phyloP scores from a whole-genome alignment of 2,888 invertebrate species.

The Lasioglossum villosulum region DNA sequence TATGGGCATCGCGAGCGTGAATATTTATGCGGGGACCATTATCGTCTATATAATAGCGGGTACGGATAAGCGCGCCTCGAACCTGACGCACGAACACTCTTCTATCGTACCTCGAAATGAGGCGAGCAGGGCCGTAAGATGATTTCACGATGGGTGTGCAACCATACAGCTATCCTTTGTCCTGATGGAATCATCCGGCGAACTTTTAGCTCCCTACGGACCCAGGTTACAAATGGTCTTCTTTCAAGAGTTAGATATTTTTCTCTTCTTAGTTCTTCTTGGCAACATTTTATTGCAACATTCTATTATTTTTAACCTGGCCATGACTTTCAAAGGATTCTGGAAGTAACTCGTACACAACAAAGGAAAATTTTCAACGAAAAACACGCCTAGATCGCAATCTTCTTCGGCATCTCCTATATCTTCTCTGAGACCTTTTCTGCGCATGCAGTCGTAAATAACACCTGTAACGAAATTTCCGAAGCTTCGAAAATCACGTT shows the following conservation, averaged over 20 bases:
- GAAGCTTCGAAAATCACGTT: constrained; percentile 1
- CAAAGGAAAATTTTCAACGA: neutral
- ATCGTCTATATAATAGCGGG: constrained; percentile 82
- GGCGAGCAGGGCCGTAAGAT: constrained; percentile 59
- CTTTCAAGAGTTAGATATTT: too few relatives aligned
- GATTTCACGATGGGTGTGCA: neutral
- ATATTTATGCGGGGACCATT: constrained; percentile 83
- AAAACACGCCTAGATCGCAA: neutral
- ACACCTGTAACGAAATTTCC: neutral
- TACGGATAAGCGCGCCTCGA: constrained; percentile 72
- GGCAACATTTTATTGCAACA: too few relatives aligned
- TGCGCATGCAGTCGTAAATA: constrained; percentile 21
- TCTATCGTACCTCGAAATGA: constrained; percentile 30
- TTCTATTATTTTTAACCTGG: too few relatives aligned
- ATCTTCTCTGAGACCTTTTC: neutral
- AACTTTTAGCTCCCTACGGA: neutral
- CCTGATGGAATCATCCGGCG: neutral
- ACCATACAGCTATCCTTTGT: constrained; percentile 15
- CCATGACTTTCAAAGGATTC: too few relatives aligned
- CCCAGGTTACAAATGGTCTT: neutral
- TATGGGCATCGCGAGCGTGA: constrained; percentile 81
- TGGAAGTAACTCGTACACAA: neutral
- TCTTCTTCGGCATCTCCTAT: neutral
- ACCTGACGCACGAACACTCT: constrained; percentile 37
- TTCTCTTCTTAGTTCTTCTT: too few relatives aligned